Percentiles rank a stretch among this genome's conserved stretches.
phyloP scores from a whole-genome alignment of 2,888 invertebrate genomes.

The Eristalis pertinax region DNA sequence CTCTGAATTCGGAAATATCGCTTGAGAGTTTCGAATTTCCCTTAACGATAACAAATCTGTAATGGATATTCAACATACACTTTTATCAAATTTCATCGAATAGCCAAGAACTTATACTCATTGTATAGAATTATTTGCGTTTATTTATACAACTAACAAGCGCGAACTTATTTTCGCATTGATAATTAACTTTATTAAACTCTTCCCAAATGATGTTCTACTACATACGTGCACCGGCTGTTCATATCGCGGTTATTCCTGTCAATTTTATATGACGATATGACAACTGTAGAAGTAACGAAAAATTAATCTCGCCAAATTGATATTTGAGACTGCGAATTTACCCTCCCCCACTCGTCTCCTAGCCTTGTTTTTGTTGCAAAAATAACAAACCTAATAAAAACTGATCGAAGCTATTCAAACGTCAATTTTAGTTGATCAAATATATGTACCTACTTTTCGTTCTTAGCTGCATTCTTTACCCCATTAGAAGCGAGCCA shows the following conservation, averaged over 20 bases:
- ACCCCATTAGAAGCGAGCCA: not conserved
- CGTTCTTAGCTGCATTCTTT: no score
- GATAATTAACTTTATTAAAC: not conserved
- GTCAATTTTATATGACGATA: not conserved
- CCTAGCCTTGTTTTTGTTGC: not conserved
- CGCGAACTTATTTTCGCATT: no score
- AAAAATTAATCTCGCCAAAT: not conserved
- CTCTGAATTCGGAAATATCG: no score
- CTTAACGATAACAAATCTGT: no score
- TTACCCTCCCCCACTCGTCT: no score
- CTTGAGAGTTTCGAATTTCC: no score
- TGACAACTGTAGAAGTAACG: not conserved
- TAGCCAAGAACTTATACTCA: no score
- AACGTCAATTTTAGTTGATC: not conserved
- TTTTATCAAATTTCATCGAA: no score
- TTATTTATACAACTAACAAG: no score
- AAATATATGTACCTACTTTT: not conserved
- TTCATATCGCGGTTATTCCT: not conserved
- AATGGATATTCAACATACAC: no score
- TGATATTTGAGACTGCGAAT: not conserved
- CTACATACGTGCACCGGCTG: not conserved
- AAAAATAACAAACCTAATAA: not conserved
- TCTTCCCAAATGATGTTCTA: not conserved
- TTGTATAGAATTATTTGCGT: no score
- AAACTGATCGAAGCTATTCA: not conserved